Percentiles rank a stretch among this genome's conserved stretches.
Conservation (phyloP, 2,888 invertebrate genomes). For the Mythimna pallens region DNA sequence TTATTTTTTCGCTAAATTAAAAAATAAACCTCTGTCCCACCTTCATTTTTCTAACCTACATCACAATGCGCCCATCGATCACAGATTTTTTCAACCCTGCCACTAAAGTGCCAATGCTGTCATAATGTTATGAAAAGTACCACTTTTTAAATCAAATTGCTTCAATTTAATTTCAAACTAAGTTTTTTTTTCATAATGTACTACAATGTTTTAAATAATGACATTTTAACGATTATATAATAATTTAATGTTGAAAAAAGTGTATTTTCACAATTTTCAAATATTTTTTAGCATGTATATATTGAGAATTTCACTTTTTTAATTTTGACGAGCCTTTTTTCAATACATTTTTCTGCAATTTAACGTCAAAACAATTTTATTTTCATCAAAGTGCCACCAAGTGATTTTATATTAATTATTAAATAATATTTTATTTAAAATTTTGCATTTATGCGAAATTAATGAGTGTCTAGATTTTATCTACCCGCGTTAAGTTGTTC, state of each 20-base stretch:
- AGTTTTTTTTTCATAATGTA: background rate
- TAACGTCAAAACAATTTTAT: background rate
- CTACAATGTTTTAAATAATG: background rate
- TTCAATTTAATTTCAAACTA: background rate
- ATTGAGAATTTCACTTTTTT: too few species aligned
- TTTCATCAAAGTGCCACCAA: background rate
- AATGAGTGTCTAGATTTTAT: background rate
- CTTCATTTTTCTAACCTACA: constrained; percentile 74
- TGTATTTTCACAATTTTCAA: background rate
- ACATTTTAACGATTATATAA: background rate
- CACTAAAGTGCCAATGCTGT: constrained; percentile 71
- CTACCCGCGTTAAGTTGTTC: too few species aligned
- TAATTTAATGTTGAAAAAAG: background rate
- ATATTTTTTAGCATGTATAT: background rate
- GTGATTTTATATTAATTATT: background rate
- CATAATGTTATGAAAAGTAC: constrained; percentile 43
- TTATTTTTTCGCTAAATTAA: background rate
- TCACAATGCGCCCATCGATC: constrained; percentile 86
- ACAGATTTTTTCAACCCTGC: constrained; percentile 86
- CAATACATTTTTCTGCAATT: background rate
- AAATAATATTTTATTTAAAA: background rate
- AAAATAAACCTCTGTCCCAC: constrained; percentile 56
- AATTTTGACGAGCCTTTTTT: background rate
- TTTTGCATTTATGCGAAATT: background rate
- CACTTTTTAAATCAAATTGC: constrained; percentile 5